phyloP scores from a whole-genome alignment of 2,113 vertebrate genomes.

The Zeus faber region DNA sequence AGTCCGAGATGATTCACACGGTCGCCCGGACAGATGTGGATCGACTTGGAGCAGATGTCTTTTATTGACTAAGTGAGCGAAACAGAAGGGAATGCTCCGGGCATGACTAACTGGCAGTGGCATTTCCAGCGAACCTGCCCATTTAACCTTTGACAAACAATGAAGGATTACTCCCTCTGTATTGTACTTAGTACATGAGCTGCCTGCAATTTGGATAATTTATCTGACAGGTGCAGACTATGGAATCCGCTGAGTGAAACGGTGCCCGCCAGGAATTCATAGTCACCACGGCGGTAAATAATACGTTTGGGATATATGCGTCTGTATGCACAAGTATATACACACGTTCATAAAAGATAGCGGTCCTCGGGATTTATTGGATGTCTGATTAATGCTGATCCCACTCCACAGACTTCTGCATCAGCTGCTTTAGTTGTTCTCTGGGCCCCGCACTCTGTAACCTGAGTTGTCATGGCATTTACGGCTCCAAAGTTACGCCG shows the following conservation, averaged over 20 bases:
- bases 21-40: conserved; percentile 40
- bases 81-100: neutral
- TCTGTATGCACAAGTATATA: neutral
- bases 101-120: conserved; percentile 8
- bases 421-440: conserved; percentile 20
- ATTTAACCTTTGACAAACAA: conserved; percentile 31
- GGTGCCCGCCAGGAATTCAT: conserved; percentile 37
- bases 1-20: no score
- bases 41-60: conserved; percentile 34
- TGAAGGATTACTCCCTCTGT: conserved; percentile 21
- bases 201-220: conserved; percentile 19
- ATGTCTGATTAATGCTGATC: conserved; percentile 45
- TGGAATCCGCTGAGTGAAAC: conserved; percentile 27
- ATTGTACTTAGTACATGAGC: conserved; percentile 32
- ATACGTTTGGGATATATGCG: neutral
- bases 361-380: conserved; percentile 43
- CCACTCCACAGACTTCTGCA: conserved; percentile 35
- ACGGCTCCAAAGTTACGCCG: conserved; percentile 17
- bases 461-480: conserved; percentile 6
- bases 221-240: conserved; percentile 30
- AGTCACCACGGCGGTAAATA: conserved; percentile 41
- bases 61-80: conserved; percentile 8
- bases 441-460: neutral
- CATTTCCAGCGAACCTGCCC: neutral
- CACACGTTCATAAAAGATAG: conserved; percentile 40